Percentiles rank a stretch among this genome's conserved stretches.
Conservation (phyloP, 2,113 vertebrate genomes). For the Sturnus vulgaris region DNA sequence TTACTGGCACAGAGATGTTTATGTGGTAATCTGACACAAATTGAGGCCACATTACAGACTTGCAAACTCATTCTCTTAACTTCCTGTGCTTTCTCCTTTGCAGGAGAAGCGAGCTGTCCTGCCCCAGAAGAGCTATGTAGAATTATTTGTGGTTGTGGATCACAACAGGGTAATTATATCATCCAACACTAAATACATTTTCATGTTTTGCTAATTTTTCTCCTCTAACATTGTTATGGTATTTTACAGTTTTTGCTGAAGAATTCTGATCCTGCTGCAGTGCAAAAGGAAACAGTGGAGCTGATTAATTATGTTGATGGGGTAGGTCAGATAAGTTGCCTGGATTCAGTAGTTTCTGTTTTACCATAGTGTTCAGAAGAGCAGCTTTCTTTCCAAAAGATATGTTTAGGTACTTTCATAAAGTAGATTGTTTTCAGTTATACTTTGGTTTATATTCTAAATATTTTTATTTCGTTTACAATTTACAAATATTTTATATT, state of each 20-base stretch:
- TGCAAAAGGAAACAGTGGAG: slow-evolving; percentile 77
- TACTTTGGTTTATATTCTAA: neutral
- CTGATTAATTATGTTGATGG: slow-evolving; percentile 82
- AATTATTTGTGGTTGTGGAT: slow-evolving; percentile 84
- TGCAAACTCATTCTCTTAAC: neutral
- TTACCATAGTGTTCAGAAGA: neutral
- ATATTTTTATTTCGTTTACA: neutral
- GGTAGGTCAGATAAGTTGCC: slow-evolving; percentile 68
- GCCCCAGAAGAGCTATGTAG: slow-evolving; percentile 80
- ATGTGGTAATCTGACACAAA: neutral
- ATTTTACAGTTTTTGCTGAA: slow-evolving; percentile 73
- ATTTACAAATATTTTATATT: neutral
- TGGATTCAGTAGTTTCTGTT: neutral
- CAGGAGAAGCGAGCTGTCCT: slow-evolving; percentile 78
- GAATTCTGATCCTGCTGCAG: slow-evolving; percentile 55
- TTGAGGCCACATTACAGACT: neutral
- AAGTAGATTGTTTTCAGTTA: neutral
- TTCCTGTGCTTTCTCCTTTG: neutral
- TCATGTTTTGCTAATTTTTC: neutral
- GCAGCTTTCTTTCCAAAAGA: neutral
- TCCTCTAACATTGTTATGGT: neutral
- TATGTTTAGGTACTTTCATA: neutral
- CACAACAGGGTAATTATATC: slow-evolving; percentile 75
- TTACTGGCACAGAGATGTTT: neutral
- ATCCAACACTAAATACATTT: neutral